These are phyloP conservation scores for Brachyopa scutellaris DNA, from an alignment of 2,888 invertebrate genomes.

Conservation along the genomic window DNA sequence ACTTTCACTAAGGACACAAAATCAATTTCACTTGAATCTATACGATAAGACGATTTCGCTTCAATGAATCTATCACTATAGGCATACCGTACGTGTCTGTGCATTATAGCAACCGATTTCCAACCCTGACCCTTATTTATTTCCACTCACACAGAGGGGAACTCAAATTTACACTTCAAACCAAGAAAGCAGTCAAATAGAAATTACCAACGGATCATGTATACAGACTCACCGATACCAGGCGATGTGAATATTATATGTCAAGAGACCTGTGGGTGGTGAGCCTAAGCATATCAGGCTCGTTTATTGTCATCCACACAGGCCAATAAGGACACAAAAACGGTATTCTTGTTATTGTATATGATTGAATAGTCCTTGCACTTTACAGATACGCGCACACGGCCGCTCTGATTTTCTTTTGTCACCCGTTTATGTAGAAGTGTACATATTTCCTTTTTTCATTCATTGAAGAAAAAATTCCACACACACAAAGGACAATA, in stretches of 20 bases:
- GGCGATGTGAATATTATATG: constrained; percentile 37
- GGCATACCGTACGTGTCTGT: background rate
- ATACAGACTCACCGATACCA: constrained; percentile 19
- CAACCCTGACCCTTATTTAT: constrained; percentile 49
- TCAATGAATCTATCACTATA: background rate
- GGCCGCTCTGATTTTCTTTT: constrained; percentile 38
- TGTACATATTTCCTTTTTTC: background rate
- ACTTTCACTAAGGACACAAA: constrained; percentile 35
- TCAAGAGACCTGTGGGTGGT: constrained; percentile 28
- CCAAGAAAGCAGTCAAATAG: constrained; percentile 28
- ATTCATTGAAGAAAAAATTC: too few relatives aligned
- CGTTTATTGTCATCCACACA: background rate
- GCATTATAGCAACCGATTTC: background rate
- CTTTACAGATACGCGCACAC: constrained; percentile 35
- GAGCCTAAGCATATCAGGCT: background rate
- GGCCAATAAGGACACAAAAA: constrained; percentile 45
- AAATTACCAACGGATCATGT: constrained; percentile 28
- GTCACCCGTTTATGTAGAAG: constrained; percentile 20
- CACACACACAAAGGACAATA: too few relatives aligned
- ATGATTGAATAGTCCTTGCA: constrained; percentile 64
- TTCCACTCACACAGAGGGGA: background rate
- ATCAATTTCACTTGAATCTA: constrained; percentile 47
- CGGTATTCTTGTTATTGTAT: constrained; percentile 44
- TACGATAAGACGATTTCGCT: constrained; percentile 26
- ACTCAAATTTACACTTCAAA: constrained; percentile 20